Base-by-base conservation (phyloP, 2,888 invertebrate species). In the Anarsia innoxiella region DNA sequence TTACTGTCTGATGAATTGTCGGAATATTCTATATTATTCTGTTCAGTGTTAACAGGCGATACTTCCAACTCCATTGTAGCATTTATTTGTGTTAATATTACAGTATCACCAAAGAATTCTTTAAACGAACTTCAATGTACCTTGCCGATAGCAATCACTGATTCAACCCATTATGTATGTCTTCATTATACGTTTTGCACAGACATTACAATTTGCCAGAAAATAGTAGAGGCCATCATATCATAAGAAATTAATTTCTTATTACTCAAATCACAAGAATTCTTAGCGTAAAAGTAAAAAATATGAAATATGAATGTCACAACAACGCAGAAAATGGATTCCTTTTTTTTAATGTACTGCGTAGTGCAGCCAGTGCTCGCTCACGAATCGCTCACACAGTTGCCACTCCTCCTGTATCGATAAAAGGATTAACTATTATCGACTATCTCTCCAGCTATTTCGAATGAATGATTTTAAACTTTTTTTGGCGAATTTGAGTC, bases 251-350 rank as follows among this genome's bases (percentile, higher is more conserved):
- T n/a, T 8, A 19, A 19, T 19, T 3, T 19, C 14, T 33, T 13
- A 33, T 33, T 8, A 19, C 13, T 12, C 2, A 12, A 6, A 23
- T 2, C 11, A 10, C n/a, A 23, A 19, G 12, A 31, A 33, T 33
- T 33, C 13, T 14, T 50, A 64, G 64, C 63, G 59, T 51, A 54
- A 54, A 56, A 55, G 51, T n/a, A 63, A 63, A 59, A 62, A 66
- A 66, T 63, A 61, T 54, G 57, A 77, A 78, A n/a, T n/a, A n/a
- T n/a, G n/a, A n/a, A 80, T 82, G 83, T 84, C 83, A 84, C 83
- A 84, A 84, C 83, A 84, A 84, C 80, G 74, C 71, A 80, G 82
- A 82, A 82, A 83, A 83, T 83, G 82, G 82, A 80, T 71, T 70
- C 80, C 74, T 46, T 53, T 47, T 56, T 56, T 51, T n/a, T n/a